Evolutionary conservation across 2,113 vertebrate species (phyloP).

Genomic region (Triplophysa rosa): DNA sequence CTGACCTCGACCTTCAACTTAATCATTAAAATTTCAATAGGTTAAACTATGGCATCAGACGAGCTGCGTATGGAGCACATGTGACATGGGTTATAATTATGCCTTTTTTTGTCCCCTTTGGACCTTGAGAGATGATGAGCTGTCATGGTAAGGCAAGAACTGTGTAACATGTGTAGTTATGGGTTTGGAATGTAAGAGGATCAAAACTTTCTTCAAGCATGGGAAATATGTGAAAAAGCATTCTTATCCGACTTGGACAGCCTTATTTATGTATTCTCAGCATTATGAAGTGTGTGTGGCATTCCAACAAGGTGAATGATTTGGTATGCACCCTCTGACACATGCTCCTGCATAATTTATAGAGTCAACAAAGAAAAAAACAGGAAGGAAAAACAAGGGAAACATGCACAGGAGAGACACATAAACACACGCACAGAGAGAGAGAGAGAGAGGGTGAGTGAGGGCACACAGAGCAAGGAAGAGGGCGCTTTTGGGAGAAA

Average conservation of each 20-base stretch:
- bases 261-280: neutral
- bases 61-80: too few relatives aligned
- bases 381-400: neutral
- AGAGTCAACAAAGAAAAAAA: conserved; percentile 19
- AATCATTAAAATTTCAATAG: too few relatives aligned
- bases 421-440: neutral
- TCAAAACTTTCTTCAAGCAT: too few relatives aligned
- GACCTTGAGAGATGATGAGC: too few relatives aligned
- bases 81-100: too few relatives aligned
- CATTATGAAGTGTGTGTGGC: conserved; percentile 21
- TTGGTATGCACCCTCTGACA: conserved; percentile 22
- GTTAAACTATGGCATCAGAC: too few relatives aligned
- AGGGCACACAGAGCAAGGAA: neutral
- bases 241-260: neutral
- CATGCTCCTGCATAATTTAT: conserved; percentile 19
- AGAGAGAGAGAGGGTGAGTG: neutral
- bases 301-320: conserved; percentile 12
- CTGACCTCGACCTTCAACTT: too few relatives aligned
- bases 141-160: too few relatives aligned
- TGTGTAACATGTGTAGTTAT: too few relatives aligned
- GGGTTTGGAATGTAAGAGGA: too few relatives aligned
- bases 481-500: neutral
- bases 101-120: too few relatives aligned
- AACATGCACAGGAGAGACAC: neutral
- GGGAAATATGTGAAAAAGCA: neutral